Conservation (phyloP, 2,113 vertebrate species). For the Tyrannus savana region DNA sequence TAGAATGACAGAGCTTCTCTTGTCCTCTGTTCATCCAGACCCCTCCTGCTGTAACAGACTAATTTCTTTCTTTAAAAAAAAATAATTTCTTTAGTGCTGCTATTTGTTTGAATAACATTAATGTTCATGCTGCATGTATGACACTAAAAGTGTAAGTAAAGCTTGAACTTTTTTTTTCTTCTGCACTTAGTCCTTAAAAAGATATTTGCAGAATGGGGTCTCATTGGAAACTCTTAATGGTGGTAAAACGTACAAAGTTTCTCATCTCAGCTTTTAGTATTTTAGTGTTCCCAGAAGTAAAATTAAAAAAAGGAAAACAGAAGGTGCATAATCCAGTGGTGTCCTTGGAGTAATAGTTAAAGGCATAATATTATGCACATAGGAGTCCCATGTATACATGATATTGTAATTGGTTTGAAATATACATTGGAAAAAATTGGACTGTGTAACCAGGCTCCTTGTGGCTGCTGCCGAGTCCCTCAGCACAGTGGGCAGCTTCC, state of each 20-base stretch:
- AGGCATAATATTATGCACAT: conserved; percentile 55
- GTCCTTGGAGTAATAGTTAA: conserved; percentile 67
- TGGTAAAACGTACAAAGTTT: conserved; percentile 58
- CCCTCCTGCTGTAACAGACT: not conserved
- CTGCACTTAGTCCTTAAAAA: not conserved
- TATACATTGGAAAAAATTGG: not conserved
- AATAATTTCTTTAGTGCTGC: not conserved
- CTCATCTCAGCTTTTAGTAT: conserved; percentile 63
- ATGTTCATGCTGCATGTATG: not conserved
- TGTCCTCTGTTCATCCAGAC: not conserved
- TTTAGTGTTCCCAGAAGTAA: conserved; percentile 69
- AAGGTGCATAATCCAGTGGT: conserved; percentile 60
- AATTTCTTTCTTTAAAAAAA: not conserved
- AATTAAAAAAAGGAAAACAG: conserved; percentile 69
- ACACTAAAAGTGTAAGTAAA: not conserved
- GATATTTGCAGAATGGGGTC: conserved; percentile 35
- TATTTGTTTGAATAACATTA: not conserved
- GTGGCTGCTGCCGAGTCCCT: conserved; percentile 23
- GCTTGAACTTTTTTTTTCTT: not conserved
- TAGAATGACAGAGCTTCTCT: not conserved
- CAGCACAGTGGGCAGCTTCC: conserved; percentile 57
- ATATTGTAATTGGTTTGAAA: conserved; percentile 56
- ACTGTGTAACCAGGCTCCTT: conserved; percentile 22
- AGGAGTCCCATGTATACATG: conserved; percentile 28
- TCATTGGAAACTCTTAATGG: conserved; percentile 39